Evolutionary conservation across 2,888 invertebrate species (phyloP), one percentile per base, ranked within the genome.

Genomic region (Parnassius mnemosyne): DNA sequence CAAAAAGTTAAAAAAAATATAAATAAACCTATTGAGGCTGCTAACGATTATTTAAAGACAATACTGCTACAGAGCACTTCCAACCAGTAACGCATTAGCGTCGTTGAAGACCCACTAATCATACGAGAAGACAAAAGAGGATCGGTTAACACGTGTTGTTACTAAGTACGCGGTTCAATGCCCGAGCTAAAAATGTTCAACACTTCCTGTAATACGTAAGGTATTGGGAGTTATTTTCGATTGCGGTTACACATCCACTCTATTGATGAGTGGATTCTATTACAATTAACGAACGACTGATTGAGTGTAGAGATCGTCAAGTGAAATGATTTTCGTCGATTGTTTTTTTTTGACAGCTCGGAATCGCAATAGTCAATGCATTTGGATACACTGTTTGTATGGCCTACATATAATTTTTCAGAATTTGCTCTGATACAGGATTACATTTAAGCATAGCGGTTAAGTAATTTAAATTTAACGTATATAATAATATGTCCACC

Each of bases 131-230:
- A 67, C 69, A 68, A 69, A 68, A 70, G 54, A 58, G 67, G 67
- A 68, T 80, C 76, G 70, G 68, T 64, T 64, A 70, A 73, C 87
- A 86, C 86, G 86, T 85, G 85, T 74, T 56, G 58, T 56, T 55
- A 58, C 53, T 68, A 73, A 71, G 77, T 79, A 74, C 74, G 64
- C 68, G 71, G 88, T 79, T 87, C 86, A 82, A 74, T 70, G 86
- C 53, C 79, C 87, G 81, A 68, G 77, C 87, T 88, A 88, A 85
- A 83, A 87, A 75, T 71, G 87, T 81, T 76, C 77, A 60, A 54
- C 56, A 75, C 79, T 83, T 80, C 80, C 82, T 78, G 80, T 79
- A 78, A 73, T 70, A 69, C 55, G 61, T 65, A 68, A 69, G 69
- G 71, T 72, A 65, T 70, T 57, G 68, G 70, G 71, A 68, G 72